phyloP scores from a whole-genome alignment of 2,113 vertebrate species.

The Mus musculus region DNA sequence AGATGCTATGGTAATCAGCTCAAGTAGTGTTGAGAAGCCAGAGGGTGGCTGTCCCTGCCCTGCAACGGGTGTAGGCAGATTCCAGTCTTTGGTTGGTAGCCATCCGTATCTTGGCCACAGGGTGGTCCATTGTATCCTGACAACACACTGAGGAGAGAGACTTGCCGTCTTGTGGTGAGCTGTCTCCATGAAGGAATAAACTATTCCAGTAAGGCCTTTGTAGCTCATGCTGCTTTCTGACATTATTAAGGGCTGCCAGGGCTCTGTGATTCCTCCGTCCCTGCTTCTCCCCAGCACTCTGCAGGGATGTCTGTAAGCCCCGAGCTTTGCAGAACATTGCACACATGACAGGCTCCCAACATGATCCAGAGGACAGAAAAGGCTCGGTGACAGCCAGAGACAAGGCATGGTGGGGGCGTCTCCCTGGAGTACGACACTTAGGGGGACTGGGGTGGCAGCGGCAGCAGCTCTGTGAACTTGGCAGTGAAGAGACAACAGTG shows the following conservation, averaged over 20 bases:
- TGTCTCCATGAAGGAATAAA: background rate
- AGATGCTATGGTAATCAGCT: too few species aligned
- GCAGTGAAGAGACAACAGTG: background rate
- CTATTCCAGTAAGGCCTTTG: background rate
- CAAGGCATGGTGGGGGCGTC: background rate
- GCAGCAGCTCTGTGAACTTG: background rate
- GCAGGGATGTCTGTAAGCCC: background rate
- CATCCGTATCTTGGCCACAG: accelerated
- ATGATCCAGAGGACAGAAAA: background rate
- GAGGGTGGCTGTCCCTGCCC: too few species aligned
- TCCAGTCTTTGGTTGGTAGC: background rate
- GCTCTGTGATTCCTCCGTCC: accelerated
- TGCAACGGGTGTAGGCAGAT: accelerated
- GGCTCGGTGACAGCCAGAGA: background rate
- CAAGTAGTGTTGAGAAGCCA: background rate
- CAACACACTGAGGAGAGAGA: accelerated
- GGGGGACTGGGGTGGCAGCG: background rate
- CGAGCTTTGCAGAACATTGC: background rate
- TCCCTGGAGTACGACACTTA: accelerated
- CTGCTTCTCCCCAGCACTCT: accelerated
- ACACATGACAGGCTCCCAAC: background rate
- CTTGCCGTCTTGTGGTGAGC: accelerated
- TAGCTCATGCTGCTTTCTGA: accelerated
- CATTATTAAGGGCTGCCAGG: accelerated
- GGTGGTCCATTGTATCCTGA: too few species aligned